phyloP scores from a whole-genome alignment of 2,888 invertebrate species.

The Coelopa pilipes region DNA sequence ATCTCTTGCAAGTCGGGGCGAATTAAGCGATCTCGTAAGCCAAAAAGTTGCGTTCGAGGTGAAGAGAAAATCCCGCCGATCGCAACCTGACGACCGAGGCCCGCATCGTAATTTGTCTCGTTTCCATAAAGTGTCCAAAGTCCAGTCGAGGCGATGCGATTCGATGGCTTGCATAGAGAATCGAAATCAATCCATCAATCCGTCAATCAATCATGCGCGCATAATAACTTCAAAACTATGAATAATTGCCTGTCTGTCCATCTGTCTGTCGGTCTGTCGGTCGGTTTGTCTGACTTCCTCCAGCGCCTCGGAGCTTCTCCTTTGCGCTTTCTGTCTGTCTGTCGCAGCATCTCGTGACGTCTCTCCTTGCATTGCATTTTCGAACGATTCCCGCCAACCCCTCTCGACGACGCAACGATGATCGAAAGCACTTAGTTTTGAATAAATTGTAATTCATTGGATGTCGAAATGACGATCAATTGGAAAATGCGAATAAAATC shows the following conservation, averaged over 20 bases:
- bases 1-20: too few species aligned
- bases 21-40: too few species aligned
- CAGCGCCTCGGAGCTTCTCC: not conserved
- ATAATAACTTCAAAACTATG: conserved; percentile 34
- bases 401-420: too few species aligned
- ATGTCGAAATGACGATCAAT: not conserved
- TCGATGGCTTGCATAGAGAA: conserved; percentile 29
- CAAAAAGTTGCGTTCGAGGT: not conserved
- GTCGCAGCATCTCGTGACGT: too few species aligned
- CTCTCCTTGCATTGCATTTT: too few species aligned
- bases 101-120: not conserved
- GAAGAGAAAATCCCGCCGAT: too few species aligned
- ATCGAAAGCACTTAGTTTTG: not conserved
- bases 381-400: too few species aligned
- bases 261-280: not conserved
- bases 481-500: not conserved
- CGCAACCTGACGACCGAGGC: too few species aligned
- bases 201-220: conserved; percentile 26
- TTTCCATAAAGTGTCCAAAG: not conserved
- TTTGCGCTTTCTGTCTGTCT: not conserved
- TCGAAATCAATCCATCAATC: conserved; percentile 40
- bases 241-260: conserved; percentile 25
- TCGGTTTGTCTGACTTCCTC: conserved; percentile 3
- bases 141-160: not conserved
- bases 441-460: not conserved